phyloP scores from a whole-genome alignment of 2,797 vertebrate genomes.

The Masticophis lateralis region DNA sequence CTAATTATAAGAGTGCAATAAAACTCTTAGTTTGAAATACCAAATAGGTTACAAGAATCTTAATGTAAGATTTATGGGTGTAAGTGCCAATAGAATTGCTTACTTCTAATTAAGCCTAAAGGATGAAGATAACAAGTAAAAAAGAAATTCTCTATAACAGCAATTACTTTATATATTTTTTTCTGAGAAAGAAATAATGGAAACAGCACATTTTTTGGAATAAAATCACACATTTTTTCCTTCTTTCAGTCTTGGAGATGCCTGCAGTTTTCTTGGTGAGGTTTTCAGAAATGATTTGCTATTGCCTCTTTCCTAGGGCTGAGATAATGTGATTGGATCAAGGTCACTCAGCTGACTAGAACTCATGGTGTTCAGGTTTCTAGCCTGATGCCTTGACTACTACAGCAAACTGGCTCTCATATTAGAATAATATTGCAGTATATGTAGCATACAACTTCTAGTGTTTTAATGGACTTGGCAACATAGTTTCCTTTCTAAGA shows the following conservation, averaged over 20 bases:
- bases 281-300: not conserved
- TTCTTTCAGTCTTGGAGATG: not conserved
- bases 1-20: constrained; percentile 9
- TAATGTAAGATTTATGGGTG: not conserved
- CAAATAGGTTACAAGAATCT: constrained; percentile 27
- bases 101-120: constrained; percentile 45
- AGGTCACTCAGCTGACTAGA: not conserved
- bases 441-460: not conserved
- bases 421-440: not conserved
- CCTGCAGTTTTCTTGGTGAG: not conserved
- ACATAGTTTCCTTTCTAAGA: not conserved
- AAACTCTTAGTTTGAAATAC: not conserved
- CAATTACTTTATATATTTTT: not conserved
- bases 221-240: not conserved
- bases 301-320: not conserved
- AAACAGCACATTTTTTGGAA: not conserved
- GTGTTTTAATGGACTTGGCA: not conserved
- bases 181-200: not conserved
- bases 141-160: constrained; percentile 34
- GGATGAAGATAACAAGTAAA: constrained; percentile 30
- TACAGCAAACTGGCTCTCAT: not conserved
- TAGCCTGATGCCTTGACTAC: not conserved
- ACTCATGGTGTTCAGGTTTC: not conserved
- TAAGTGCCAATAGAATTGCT: constrained; percentile 31
- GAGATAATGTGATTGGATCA: not conserved